phyloP scores from a whole-genome alignment of 64 coral and sea anemone species.

The Montipora foliosa region DNA sequence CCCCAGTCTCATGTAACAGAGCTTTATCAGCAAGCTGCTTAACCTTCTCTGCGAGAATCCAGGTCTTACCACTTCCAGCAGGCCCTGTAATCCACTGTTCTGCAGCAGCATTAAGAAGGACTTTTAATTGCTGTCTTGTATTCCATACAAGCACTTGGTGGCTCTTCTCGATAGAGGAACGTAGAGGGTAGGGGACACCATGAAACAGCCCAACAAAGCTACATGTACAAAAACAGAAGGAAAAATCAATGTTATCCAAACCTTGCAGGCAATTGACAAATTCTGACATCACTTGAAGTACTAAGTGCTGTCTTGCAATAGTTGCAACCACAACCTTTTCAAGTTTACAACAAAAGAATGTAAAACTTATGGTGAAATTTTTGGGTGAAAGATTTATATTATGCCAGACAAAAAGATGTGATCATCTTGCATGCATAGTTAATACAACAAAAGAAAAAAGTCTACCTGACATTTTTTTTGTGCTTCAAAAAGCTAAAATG shows the following conservation, averaged over 20 bases:
- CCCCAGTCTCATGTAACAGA: neutral
- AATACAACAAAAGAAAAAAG: no score
- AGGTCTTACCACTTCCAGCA: conserved; percentile 80
- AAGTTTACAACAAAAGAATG: no score
- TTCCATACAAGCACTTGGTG: neutral
- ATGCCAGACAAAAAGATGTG: no score
- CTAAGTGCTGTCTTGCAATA: no score
- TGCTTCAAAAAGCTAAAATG: no score
- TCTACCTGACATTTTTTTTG: no score
- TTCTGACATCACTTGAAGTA: no score
- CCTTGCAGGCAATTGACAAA: neutral
- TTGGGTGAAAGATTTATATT: no score
- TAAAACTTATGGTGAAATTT: no score
- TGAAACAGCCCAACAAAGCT: conserved; percentile 9
- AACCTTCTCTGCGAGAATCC: conserved; percentile 52
- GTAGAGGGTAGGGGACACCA: neutral
- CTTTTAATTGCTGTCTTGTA: conserved; percentile 17
- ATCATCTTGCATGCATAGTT: no score
- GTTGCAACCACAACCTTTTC: no score
- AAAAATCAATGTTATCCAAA: neutral
- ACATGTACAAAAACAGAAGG: neutral
- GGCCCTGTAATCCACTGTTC: conserved; percentile 75
- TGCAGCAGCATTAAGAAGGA: neutral
- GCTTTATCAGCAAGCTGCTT: conserved; percentile 22
- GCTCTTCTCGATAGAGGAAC: neutral